Base-by-base conservation (phyloP, 2,888 invertebrate genomes). In the Osmoderma eremita region DNA sequence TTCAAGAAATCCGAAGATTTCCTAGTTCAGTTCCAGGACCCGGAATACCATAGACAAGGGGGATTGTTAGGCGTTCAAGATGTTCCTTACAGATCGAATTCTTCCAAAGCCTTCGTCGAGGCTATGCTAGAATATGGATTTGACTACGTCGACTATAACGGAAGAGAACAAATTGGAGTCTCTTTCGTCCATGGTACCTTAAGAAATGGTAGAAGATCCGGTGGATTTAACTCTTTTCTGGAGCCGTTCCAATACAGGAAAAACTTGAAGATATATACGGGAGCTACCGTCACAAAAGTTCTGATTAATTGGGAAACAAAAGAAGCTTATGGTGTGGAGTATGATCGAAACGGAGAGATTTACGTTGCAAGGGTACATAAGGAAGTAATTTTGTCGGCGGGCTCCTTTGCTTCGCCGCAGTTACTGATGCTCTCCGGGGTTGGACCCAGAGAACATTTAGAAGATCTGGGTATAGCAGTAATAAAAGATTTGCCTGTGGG, bases 341-440 rank as follows among this genome's bases (percentile, higher is more conserved):
- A 89, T 69, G 80, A 86, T 17, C 48, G 18, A 39, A 30, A 50
- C 12, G 24, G 30, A 3, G 56, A 42, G 20, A 22, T 24, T 15
- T 45, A 22, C 4, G 18, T 48, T 0, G 87, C 88, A 0, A 81
- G 78, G 51, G 92, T 91, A 0, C 86, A 85, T 1, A 92, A 90
- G 78, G 95, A 95, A 83, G 90, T 97, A 0, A 91, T 97, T 63
- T 76, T 97, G 15, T 90, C 92, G 10, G 94, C 93, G 1, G 97
- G 97, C 0, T 88, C 95, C 0, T 90, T 97, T 70, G 93, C 93
- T 75, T 91, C 94, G 0, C 95, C 97, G 0, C 96, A 97, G 80
- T 79, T 97, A 1, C 85, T 97, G 8, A 93, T 96, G 92, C 81
- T 97, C 3, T 94, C 94, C 5, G 95, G 95, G 1, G 79, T 91